Percentiles rank a stretch among this genome's conserved stretches.
phyloP scores from a whole-genome alignment of 2,113 vertebrate species.

The Cyprinus carpio region DNA sequence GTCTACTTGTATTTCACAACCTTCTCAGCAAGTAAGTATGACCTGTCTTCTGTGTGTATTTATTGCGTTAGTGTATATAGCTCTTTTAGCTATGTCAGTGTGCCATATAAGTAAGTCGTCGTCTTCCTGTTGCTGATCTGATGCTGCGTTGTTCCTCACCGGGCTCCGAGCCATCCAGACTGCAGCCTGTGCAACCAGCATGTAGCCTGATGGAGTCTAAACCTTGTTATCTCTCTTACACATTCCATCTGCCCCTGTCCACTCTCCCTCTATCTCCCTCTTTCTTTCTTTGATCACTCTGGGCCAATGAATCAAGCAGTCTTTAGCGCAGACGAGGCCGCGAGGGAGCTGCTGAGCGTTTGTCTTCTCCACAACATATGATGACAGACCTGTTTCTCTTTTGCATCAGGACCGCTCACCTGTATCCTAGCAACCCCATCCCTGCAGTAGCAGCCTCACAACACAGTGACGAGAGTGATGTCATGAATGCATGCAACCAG shows the following conservation, averaged over 20 bases:
- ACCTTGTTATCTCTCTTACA: constrained; percentile 53
- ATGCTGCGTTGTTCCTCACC: not conserved
- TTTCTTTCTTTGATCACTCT: constrained; percentile 46
- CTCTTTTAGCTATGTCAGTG: not conserved
- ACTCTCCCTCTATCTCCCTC: constrained; percentile 13
- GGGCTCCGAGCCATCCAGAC: constrained; percentile 49
- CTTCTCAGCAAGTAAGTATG: not conserved
- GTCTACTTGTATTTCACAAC: not conserved
- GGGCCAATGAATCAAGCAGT: constrained; percentile 68
- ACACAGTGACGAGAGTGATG: constrained; percentile 50
- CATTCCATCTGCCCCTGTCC: constrained; percentile 50
- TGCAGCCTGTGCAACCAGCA: constrained; percentile 24
- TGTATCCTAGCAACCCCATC: constrained; percentile 82
- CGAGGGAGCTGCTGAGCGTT: constrained; percentile 59
- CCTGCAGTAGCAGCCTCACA: constrained; percentile 66
- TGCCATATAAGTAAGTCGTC: constrained; percentile 3
- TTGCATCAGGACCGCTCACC: constrained; percentile 77
- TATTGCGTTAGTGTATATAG: not conserved
- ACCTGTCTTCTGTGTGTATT: not conserved
- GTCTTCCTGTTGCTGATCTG: constrained; percentile 1
- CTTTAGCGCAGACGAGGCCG: constrained; percentile 48
- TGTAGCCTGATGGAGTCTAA: constrained; percentile 52
- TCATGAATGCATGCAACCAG: constrained; percentile 25
- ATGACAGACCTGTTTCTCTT: constrained; percentile 70
- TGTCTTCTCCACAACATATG: constrained; percentile 65